Conservation (phyloP, 2,113 vertebrate genomes). For the Tetrax tetrax region DNA sequence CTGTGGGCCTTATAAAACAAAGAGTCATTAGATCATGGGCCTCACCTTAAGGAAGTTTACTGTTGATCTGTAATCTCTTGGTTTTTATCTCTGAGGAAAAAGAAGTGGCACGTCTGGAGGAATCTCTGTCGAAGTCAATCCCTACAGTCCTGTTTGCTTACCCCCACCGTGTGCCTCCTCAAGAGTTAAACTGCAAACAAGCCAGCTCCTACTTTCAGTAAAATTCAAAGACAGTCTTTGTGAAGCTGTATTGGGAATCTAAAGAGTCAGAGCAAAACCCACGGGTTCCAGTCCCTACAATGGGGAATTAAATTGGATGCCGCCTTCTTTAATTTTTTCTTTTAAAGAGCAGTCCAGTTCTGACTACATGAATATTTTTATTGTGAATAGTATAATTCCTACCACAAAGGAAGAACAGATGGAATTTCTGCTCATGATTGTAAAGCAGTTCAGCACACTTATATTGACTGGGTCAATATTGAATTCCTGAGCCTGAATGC, state of each 20-base stretch:
- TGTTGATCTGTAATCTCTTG: conserved; percentile 7
- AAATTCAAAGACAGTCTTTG: background rate
- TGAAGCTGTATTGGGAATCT: background rate
- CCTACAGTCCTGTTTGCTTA: background rate
- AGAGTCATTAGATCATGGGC: background rate
- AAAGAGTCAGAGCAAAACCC: background rate
- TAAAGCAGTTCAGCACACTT: background rate
- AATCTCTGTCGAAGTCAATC: background rate
- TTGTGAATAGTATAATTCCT: background rate
- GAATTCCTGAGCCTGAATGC: background rate
- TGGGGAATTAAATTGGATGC: background rate
- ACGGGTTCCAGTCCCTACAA: background rate
- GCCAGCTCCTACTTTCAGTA: background rate
- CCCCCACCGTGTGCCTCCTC: background rate
- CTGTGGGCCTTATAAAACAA: background rate
- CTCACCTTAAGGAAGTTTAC: conserved; percentile 46
- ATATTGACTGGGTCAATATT: background rate
- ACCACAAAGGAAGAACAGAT: background rate
- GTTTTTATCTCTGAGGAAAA: conserved; percentile 19
- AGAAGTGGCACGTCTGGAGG: background rate
- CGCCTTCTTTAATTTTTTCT: background rate
- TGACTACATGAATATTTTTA: background rate
- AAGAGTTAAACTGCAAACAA: conserved; percentile 39
- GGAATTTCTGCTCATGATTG: background rate
- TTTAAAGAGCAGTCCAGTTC: background rate